phyloP scores from a whole-genome alignment of 1,140 invertebrate genomes.

The Meloidogyne floridensis region DNA sequence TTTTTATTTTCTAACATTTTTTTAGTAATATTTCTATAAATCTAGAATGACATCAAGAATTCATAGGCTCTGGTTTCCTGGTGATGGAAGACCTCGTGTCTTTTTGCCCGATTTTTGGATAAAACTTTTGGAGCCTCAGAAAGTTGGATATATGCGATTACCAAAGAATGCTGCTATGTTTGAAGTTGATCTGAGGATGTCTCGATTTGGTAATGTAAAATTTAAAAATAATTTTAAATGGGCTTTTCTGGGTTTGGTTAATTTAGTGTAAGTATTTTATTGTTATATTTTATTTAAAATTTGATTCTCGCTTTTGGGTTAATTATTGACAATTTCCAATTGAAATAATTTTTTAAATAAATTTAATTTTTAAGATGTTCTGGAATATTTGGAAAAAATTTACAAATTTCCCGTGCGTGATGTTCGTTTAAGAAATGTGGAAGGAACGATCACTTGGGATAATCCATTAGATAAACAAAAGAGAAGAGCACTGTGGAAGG shows the following conservation, averaged over 20 bases:
- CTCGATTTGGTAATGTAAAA: background rate
- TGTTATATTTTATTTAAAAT: no score
- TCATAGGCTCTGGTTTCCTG: conserved; percentile 43
- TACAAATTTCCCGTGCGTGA: conserved; percentile 64
- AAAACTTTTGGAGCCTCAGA: conserved; percentile 53
- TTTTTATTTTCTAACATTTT: background rate
- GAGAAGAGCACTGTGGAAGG: conserved; percentile 61
- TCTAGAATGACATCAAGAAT: conserved; percentile 21
- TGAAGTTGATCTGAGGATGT: conserved; percentile 38
- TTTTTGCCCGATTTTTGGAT: conserved; percentile 65
- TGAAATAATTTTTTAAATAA: background rate
- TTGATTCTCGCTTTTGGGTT: no score
- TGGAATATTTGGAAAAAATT: conserved; percentile 63
- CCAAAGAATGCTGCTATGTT: conserved; percentile 61
- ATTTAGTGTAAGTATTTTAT: no score
- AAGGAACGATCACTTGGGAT: conserved; percentile 58
- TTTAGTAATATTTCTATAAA: background rate
- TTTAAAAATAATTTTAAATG: no score
- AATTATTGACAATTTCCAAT: no score
- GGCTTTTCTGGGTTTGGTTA: no score
- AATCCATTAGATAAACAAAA: conserved; percentile 44
- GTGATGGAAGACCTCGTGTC: conserved; percentile 58
- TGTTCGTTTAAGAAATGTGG: conserved; percentile 51
- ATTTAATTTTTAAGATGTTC: conserved; percentile 52
- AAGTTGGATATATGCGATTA: conserved; percentile 47